Conservation (phyloP, 2,888 invertebrate species). For the Antitype chi region DNA sequence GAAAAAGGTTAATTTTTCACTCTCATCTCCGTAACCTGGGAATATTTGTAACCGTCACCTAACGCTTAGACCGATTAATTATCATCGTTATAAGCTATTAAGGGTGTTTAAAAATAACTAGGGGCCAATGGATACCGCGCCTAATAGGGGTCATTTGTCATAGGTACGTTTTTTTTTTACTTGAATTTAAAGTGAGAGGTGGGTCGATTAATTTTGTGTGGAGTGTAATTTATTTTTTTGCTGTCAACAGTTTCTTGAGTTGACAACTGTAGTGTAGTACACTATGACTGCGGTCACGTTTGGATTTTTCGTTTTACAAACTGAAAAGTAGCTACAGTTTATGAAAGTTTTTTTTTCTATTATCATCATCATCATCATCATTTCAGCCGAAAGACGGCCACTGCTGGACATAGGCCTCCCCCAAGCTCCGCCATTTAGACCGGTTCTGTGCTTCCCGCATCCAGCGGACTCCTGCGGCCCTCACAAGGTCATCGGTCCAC, state of each 20-base stretch:
- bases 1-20: conserved; percentile 61
- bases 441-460: too few relatives aligned
- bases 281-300: too few relatives aligned
- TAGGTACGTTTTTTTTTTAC: conserved; percentile 34
- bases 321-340: too few relatives aligned
- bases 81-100: conserved; percentile 73
- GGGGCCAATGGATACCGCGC: conserved; percentile 56
- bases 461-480: too few relatives aligned
- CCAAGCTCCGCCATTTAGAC: too few relatives aligned
- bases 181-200: conserved; percentile 3
- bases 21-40: conserved; percentile 50
- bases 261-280: neutral
- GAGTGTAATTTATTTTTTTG: conserved; percentile 8
- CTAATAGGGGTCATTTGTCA: conserved; percentile 67
- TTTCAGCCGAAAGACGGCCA: too few relatives aligned
- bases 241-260: neutral
- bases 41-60: conserved; percentile 61
- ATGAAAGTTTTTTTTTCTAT: too few relatives aligned
- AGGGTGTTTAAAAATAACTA: conserved; percentile 73
- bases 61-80: conserved; percentile 67
- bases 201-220: conserved; percentile 24
- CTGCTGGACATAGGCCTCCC: too few relatives aligned
- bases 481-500: too few relatives aligned
- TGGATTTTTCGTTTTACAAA: neutral
- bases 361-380: too few relatives aligned